Conservation (phyloP, 2,797 vertebrate genomes). For the Dendrocincla tyrannina region DNA sequence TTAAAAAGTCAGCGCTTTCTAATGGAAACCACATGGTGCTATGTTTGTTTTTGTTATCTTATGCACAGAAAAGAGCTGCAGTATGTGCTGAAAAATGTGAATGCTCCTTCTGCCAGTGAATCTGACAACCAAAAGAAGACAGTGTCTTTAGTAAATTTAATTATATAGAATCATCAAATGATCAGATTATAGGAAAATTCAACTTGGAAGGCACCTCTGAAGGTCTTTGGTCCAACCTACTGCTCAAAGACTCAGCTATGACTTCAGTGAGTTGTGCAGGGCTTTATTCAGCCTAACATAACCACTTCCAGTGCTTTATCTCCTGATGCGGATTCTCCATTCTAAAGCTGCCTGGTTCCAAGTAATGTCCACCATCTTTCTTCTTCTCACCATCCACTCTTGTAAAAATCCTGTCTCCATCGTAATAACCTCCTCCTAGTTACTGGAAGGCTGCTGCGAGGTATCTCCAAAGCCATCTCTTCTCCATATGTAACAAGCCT, state of each 20-base stretch:
- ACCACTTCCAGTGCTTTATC: neutral
- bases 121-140: neutral
- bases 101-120: neutral
- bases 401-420: neutral
- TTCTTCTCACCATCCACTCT: neutral
- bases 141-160: neutral
- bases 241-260: neutral
- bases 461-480: neutral
- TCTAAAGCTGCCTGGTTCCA: neutral
- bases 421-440: neutral
- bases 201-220: neutral
- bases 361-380: neutral
- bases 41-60: neutral
- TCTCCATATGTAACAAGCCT: neutral
- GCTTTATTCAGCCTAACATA: neutral
- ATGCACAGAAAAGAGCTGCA: neutral
- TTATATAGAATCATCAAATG: neutral
- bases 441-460: neutral
- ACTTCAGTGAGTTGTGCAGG: neutral
- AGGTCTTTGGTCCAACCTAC: neutral
- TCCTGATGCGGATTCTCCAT: neutral
- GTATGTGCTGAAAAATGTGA: neutral
- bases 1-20: constrained; percentile 31
- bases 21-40: neutral
- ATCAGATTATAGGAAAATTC: neutral